Evolutionary conservation across 1,140 invertebrate species (phyloP).

Genomic region (Diachasmimorpha longicaudata): DNA sequence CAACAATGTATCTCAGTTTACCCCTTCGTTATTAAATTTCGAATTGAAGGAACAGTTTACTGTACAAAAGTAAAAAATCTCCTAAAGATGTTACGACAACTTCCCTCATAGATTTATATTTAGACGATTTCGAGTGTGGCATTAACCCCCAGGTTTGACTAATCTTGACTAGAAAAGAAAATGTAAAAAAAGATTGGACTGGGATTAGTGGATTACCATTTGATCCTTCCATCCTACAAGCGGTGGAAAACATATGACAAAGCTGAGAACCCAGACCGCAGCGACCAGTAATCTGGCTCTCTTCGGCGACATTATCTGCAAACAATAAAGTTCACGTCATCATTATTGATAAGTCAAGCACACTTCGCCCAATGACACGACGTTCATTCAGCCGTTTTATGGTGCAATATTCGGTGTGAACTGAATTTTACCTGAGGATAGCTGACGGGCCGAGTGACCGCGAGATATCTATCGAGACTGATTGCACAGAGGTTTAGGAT

Average conservation of each 20-base stretch:
- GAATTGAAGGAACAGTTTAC: too few species aligned
- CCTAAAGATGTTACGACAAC: too few species aligned
- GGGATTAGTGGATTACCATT: constrained; percentile 62
- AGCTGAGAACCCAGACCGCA: constrained; percentile 91
- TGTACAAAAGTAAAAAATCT: too few species aligned
- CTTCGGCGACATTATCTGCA: constrained; percentile 84
- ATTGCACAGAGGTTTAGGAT: constrained; percentile 93
- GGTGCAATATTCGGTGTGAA: neutral
- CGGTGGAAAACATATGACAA: constrained; percentile 96
- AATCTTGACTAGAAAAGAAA: too few species aligned
- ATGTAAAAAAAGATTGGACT: too few species aligned
- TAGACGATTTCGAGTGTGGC: too few species aligned
- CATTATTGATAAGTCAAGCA: neutral
- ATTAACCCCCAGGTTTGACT: too few species aligned
- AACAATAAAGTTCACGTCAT: neutral
- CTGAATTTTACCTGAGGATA: constrained; percentile 73
- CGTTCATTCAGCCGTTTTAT: neutral
- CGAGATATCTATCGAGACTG: constrained; percentile 92
- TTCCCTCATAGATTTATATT: too few species aligned
- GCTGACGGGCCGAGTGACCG: constrained; percentile 90
- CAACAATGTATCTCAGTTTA: too few species aligned
- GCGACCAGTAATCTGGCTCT: constrained; percentile 88
- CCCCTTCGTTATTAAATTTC: too few species aligned
- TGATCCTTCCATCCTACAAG: constrained; percentile 92
- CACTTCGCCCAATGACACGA: neutral